Evolutionary conservation across 1,140 invertebrate species (phyloP).

Genomic region (Musca domestica): DNA sequence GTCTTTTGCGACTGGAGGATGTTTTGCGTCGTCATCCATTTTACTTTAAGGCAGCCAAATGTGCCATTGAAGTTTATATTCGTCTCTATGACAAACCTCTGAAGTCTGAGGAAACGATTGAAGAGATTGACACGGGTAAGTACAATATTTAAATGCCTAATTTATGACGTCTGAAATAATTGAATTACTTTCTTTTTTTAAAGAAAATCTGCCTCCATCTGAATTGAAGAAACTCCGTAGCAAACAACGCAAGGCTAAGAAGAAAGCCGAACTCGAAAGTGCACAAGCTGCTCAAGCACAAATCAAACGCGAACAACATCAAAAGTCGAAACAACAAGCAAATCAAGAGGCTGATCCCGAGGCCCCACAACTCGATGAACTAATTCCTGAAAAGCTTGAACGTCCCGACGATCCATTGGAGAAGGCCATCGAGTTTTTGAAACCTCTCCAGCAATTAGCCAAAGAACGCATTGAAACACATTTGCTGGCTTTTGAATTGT

Average conservation of each 20-base stretch:
- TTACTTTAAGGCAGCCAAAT: constrained; percentile 88
- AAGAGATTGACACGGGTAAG: constrained; percentile 83
- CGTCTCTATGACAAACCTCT: constrained; percentile 84
- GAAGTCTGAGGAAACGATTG: constrained; percentile 71
- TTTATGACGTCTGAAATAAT: background rate
- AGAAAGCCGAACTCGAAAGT: constrained; percentile 86
- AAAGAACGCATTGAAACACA: constrained; percentile 89
- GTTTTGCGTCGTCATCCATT: constrained; percentile 87
- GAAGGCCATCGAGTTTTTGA: constrained; percentile 91
- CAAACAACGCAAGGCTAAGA: constrained; percentile 91
- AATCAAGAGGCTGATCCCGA: constrained; percentile 77
- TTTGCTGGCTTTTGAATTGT: constrained; percentile 96
- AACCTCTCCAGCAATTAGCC: constrained; percentile 83
- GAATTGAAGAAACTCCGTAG: constrained; percentile 93
- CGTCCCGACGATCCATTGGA: constrained; percentile 86
- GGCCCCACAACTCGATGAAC: constrained; percentile 86
- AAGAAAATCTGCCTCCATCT: constrained; percentile 86
- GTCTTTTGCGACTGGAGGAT: constrained; percentile 90
- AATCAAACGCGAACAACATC: constrained; percentile 86
- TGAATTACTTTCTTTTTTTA: background rate
- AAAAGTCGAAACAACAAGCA: constrained; percentile 79
- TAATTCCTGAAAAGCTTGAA: constrained; percentile 90
- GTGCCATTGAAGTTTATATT: constrained; percentile 92
- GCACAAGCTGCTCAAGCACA: constrained; percentile 75
- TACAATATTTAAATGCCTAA: background rate